Conservation (phyloP, 2,888 invertebrate species). For the Adineta ricciae region DNA sequence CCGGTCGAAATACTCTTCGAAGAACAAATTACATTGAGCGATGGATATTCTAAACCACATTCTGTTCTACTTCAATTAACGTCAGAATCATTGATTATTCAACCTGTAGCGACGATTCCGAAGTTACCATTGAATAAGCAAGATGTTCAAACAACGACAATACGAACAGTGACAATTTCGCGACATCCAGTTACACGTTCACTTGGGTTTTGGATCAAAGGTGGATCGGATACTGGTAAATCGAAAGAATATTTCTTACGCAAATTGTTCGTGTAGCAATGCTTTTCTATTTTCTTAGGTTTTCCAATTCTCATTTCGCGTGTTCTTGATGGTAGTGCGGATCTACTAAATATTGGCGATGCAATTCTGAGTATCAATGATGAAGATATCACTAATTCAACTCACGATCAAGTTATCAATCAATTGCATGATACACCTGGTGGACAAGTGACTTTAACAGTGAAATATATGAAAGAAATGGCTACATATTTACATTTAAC, state of each 20-base stretch:
- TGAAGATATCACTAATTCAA: background rate
- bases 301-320: constrained; percentile 7
- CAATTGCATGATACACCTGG: background rate
- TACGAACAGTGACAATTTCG: background rate
- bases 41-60: background rate
- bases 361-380: background rate
- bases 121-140: background rate
- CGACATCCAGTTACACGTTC: background rate
- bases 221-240: background rate
- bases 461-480: constrained; percentile 7
- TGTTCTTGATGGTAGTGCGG: background rate
- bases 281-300: background rate
- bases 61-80: background rate
- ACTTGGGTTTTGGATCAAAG: constrained; percentile 1
- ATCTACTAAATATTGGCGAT: background rate
- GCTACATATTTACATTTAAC: background rate
- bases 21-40: background rate
- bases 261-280: too few relatives aligned
- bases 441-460: background rate
- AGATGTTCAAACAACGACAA: background rate
- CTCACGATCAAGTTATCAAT: background rate
- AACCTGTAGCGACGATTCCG: background rate
- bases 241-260: background rate
- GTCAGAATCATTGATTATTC: background rate
- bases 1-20: background rate